These are phyloP conservation scores for Falcunculus frontatus DNA, from an alignment of 2,113 vertebrate genomes.

Conservation along the genomic window DNA sequence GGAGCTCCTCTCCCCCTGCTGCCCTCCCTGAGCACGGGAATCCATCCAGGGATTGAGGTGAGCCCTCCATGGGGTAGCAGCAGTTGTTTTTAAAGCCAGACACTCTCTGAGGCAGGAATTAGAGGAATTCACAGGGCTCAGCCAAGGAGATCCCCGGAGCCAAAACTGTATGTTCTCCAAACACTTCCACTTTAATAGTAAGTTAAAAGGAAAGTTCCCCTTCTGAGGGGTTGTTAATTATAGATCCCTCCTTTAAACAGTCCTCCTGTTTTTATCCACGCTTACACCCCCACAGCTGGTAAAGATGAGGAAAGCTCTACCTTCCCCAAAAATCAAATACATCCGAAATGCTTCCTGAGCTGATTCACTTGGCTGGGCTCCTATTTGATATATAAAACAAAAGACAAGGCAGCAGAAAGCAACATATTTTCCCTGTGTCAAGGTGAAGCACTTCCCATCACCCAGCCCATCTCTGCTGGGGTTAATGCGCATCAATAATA, in stretches of 20 bases:
- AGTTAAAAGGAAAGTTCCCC: constrained; percentile 53
- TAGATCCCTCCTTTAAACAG: constrained; percentile 44
- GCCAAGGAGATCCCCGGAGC: constrained; percentile 29
- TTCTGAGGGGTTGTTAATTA: constrained; percentile 55
- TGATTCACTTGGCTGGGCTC: constrained; percentile 44
- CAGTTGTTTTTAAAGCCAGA: not conserved
- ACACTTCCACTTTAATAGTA: constrained; percentile 35
- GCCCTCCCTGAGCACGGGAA: not conserved
- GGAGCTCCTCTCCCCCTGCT: not conserved
- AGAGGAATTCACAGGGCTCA: constrained; percentile 11
- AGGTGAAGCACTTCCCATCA: constrained; percentile 28
- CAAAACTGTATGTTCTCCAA: not conserved
- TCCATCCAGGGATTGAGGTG: not conserved
- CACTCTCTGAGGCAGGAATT: not conserved
- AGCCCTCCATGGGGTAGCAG: not conserved
- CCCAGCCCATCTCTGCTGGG: not conserved
- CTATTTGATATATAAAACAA: constrained; percentile 22
- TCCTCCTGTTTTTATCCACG: constrained; percentile 36
- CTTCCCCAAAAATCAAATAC: constrained; percentile 48
- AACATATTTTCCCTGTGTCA: not conserved
- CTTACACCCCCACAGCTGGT: constrained; percentile 28
- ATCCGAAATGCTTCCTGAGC: constrained; percentile 47
- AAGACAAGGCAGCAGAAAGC: constrained; percentile 29
- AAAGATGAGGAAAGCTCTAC: constrained; percentile 34
- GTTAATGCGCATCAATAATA: not conserved